Evolutionary conservation across 1,140 invertebrate genomes (phyloP).

Genomic region (Leptinotarsa lineolata): DNA sequence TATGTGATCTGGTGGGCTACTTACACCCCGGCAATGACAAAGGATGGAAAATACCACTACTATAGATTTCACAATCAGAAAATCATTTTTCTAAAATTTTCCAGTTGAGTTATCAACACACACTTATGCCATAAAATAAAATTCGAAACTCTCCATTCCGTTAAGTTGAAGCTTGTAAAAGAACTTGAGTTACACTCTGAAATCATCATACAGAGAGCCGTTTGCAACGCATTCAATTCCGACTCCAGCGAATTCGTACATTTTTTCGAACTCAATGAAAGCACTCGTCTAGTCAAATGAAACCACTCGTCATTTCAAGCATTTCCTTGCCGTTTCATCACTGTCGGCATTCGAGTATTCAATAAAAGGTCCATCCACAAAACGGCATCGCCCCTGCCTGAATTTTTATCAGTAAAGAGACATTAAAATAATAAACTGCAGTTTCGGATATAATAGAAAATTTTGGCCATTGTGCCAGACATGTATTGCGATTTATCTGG

Average conservation of each 20-base stretch:
- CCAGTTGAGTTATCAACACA: too few species aligned
- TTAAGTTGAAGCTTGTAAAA: too few species aligned
- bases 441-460: constrained; percentile 19
- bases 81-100: too few species aligned
- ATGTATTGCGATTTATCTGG: constrained; percentile 26
- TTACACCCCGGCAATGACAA: too few species aligned
- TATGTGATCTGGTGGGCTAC: too few species aligned
- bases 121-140: too few species aligned
- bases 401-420: constrained; percentile 11
- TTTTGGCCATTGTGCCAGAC: constrained; percentile 20
- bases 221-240: neutral
- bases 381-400: constrained; percentile 6
- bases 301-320: neutral
- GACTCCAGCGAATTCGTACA: neutral
- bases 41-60: too few species aligned
- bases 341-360: neutral
- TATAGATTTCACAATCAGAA: too few species aligned
- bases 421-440: constrained; percentile 25
- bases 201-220: too few species aligned
- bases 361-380: neutral
- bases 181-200: too few species aligned
- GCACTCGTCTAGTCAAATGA: neutral
- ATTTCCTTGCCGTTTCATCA: neutral
- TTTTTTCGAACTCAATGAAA: neutral
- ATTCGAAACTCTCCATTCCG: too few species aligned